Base-by-base conservation (phyloP, 2,797 vertebrate genomes). In the Oceanodroma leucorhoa region DNA sequence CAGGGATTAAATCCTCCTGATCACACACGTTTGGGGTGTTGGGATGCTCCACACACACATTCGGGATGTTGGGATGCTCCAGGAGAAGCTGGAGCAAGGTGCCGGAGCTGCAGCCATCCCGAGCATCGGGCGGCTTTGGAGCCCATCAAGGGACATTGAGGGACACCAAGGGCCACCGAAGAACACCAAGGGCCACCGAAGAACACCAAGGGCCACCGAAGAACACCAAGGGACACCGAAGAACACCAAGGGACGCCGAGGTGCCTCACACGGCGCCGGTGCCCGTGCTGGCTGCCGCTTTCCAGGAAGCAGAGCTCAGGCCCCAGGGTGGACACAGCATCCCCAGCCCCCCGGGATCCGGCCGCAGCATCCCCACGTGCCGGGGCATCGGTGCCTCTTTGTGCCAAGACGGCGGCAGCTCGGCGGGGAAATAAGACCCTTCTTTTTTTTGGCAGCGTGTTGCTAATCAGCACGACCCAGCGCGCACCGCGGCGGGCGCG, bases 381-480 rank as follows among this genome's bases (percentile, higher is more conserved):
- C 3, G 1, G 69, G 73, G 40, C 54, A 18, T 21, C 26, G 1
- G 41, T 23, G n/a, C 55, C 51, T 41, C 69, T 64, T 43, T 14
- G 70, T 66, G 71, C 57, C 20, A 29, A 7, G 38, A 3, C n/a
- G 12, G 83, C 62, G 43, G 71, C 75, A 77, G 51, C 69, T 78
- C 69, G 1, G 83, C 67, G 65, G 92, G 94, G 95, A 83, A 87
- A 75, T 53, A 14, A 79, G 92, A 91, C 89, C 97, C 95, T 96
- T 80, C n/a, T 50, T 54, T 80, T 95, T 94, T 57, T 54, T 78
- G 91, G 94, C 73, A 94, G 89, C 17, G 1, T 0, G 34, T 82
- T 94, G 81, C 84, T 95, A 96, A 97, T 97, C 97, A 96, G 94
- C 87, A 87, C 81, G 71, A 79, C 92, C 76, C 85, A 55, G 93